Percentiles rank a stretch among this genome's conserved stretches.
Conservation (phyloP, 2,888 invertebrate species). For the Tipula unca region DNA sequence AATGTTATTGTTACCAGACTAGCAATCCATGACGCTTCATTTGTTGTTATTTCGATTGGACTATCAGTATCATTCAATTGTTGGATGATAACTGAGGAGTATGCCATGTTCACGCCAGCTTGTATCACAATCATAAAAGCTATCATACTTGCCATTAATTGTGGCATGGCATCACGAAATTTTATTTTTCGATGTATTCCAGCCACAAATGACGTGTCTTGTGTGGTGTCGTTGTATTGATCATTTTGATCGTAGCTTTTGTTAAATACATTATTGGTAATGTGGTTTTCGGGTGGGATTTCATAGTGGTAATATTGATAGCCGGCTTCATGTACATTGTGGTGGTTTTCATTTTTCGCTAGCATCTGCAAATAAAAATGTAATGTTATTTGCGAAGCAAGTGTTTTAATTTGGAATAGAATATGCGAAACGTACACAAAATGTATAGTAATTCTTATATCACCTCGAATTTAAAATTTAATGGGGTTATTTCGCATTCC, state of each 20-base stretch:
- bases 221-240: neutral
- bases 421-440: no score
- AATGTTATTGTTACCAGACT: conserved; percentile 48
- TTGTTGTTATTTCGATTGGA: conserved; percentile 39
- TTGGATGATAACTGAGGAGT: conserved; percentile 47
- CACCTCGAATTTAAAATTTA: no score
- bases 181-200: neutral
- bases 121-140: conserved; percentile 46
- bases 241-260: neutral
- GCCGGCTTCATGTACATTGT: neutral
- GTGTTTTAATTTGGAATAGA: no score
- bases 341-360: neutral
- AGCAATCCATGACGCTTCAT: conserved; percentile 51
- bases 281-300: neutral
- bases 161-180: conserved; percentile 8
- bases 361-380: neutral
- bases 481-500: no score
- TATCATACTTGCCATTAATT: conserved; percentile 43
- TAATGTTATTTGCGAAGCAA: neutral
- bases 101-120: conserved; percentile 50
- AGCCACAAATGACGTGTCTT: neutral
- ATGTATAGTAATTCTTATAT: no score
- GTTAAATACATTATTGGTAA: neutral
- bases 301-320: neutral
- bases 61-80: conserved; percentile 41